phyloP scores from a whole-genome alignment of 35 echinoderm and acorn worm species.

The Diadema setosum region DNA sequence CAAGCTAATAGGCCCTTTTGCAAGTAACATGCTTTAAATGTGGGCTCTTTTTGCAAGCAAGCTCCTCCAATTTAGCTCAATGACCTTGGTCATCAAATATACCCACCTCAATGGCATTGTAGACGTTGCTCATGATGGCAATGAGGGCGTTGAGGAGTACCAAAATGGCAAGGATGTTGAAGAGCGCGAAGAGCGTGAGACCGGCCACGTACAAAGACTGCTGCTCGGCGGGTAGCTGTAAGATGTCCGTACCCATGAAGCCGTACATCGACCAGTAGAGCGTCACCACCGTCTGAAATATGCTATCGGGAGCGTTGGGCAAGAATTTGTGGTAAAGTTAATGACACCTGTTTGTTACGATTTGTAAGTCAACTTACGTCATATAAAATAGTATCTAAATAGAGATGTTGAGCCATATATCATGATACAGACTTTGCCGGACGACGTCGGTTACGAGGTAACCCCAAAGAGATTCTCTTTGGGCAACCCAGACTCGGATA shows the following conservation, averaged over 20 bases:
- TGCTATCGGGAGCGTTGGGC: background rate
- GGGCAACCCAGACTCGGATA: too few relatives aligned
- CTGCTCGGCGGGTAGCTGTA: conserved; percentile 27
- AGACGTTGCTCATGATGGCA: conserved; percentile 77
- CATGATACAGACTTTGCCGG: too few relatives aligned
- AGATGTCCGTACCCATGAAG: conserved; percentile 24
- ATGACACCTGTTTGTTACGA: background rate
- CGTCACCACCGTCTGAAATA: conserved; percentile 1
- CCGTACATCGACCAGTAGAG: conserved; percentile 81
- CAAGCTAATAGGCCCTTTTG: too few relatives aligned
- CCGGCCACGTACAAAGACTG: conserved; percentile 34
- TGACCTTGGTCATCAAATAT: too few relatives aligned
- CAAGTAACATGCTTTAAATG: too few relatives aligned
- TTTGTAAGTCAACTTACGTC: too few relatives aligned
- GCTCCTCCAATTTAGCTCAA: too few relatives aligned
- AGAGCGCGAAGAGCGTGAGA: conserved; percentile 45
- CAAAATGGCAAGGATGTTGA: conserved; percentile 52
- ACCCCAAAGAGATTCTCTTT: too few relatives aligned
- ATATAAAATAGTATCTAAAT: too few relatives aligned
- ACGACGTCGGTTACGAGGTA: too few relatives aligned
- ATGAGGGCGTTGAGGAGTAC: conserved; percentile 82
- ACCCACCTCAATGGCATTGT: conserved; percentile 66
- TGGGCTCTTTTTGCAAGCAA: too few relatives aligned
- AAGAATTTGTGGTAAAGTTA: background rate
- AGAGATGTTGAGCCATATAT: too few relatives aligned